These are phyloP conservation scores for Papilio aristodemus DNA, from an alignment of 1,140 invertebrate species.

Conservation along the genomic window DNA sequence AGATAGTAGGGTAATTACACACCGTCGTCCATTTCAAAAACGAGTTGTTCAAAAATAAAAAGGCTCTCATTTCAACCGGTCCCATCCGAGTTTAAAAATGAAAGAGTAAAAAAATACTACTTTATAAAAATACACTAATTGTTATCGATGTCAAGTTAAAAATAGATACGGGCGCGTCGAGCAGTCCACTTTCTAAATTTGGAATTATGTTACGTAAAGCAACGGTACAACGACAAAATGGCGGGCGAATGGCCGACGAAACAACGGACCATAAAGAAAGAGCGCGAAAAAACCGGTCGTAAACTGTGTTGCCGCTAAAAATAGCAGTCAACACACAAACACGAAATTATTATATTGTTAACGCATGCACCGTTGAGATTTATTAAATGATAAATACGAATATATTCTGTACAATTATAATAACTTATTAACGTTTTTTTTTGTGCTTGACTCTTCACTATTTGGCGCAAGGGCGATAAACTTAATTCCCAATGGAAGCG, in stretches of 20 bases:
- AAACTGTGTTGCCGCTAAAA: conserved; percentile 14
- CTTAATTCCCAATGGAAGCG: no score
- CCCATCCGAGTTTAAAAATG: not conserved
- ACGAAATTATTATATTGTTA: not conserved
- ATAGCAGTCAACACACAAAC: not conserved
- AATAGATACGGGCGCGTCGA: not conserved
- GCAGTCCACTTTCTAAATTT: conserved; percentile 8
- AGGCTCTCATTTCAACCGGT: not conserved
- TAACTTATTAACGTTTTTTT: no score
- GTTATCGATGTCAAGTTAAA: not conserved
- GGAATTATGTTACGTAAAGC: conserved; percentile 11
- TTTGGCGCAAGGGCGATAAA: no score
- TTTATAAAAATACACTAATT: not conserved
- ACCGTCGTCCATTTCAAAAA: not conserved
- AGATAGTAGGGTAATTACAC: not conserved
- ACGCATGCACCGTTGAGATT: not conserved
- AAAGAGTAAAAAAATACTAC: not conserved
- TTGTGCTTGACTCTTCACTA: no score
- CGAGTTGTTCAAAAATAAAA: conserved; percentile 8
- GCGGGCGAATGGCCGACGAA: not conserved
- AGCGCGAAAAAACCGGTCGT: conserved; percentile 15
- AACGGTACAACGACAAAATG: conserved; percentile 10
- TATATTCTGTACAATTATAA: no score
- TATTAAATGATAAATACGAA: no score
- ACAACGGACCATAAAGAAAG: conserved; percentile 16